phyloP scores from a whole-genome alignment of 2,888 invertebrate genomes.

The Anodontia alba region DNA sequence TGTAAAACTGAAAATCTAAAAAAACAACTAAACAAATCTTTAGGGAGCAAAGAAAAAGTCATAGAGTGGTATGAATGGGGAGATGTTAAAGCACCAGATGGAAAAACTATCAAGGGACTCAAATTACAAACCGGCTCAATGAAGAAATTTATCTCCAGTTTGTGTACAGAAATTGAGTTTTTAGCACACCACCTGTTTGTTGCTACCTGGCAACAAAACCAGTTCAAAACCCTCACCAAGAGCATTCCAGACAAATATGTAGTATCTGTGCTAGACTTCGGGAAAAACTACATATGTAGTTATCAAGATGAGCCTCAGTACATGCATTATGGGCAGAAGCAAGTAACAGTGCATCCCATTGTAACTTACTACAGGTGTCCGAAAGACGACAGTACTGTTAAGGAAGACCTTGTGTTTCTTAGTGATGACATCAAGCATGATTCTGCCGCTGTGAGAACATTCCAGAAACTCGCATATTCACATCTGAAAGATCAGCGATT shows the following conservation, averaged over 20 bases:
- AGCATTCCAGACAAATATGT: constrained; percentile 28
- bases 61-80: constrained; percentile 23
- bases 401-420: constrained; percentile 36
- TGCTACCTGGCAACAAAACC: constrained; percentile 41
- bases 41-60: background rate
- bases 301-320: constrained; percentile 32
- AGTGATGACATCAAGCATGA: constrained; percentile 37
- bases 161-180: constrained; percentile 1
- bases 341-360: constrained; percentile 33
- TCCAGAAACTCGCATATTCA: constrained; percentile 22
- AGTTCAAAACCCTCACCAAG: constrained; percentile 17
- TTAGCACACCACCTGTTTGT: constrained; percentile 37
- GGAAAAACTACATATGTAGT: constrained; percentile 43
- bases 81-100: background rate
- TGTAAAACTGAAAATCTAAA: constrained; percentile 2
- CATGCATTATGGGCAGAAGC: constrained; percentile 40
- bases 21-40: background rate
- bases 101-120: background rate
- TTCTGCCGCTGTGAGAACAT: constrained; percentile 23
- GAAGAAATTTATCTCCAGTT: constrained; percentile 16
- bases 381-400: constrained; percentile 16
- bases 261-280: constrained; percentile 31
- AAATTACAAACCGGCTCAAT: constrained; percentile 24
- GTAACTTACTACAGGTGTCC: constrained; percentile 40
- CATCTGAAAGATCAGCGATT: constrained; percentile 1